Evolutionary conservation across 2,113 vertebrate species (phyloP).

Genomic region (Hemiscyllium ocellatum): DNA sequence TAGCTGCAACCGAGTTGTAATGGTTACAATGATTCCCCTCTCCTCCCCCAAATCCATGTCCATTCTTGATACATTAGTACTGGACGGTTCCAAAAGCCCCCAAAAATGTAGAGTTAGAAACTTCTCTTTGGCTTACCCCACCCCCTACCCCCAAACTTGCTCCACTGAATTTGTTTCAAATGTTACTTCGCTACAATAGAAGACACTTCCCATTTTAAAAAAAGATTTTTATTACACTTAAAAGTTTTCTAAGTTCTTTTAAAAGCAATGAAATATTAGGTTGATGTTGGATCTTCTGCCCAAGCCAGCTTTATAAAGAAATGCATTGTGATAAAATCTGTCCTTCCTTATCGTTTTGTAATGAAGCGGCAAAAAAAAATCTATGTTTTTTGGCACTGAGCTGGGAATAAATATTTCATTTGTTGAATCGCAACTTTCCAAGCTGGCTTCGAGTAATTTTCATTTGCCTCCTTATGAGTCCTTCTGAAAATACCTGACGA

Average conservation of each 20-base stretch:
- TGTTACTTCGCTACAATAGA: background rate
- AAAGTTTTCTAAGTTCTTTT: background rate
- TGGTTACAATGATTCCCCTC: background rate
- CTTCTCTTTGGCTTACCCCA: background rate
- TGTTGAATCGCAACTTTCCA: background rate
- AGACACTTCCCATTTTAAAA: background rate
- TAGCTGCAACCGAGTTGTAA: background rate
- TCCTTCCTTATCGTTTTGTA: background rate
- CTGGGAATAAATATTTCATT: no score
- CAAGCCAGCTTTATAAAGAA: background rate
- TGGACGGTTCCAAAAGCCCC: background rate
- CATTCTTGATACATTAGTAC: no score
- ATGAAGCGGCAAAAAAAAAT: no score
- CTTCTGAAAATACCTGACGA: no score
- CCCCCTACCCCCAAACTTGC: no score
- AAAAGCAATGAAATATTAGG: background rate
- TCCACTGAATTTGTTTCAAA: background rate
- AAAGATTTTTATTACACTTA: background rate
- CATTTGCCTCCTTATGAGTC: background rate
- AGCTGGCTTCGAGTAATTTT: no score
- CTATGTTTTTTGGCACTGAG: no score
- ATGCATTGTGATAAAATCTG: background rate
- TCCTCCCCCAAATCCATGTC: background rate
- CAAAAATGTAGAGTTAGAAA: background rate
- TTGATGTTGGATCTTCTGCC: background rate